A percentile compares a stretch with the other conserved stretches of the same genome.
These are phyloP conservation scores for Sycophaga agraensis DNA, from an alignment of 1,140 invertebrate genomes.

Conservation along the genomic window DNA sequence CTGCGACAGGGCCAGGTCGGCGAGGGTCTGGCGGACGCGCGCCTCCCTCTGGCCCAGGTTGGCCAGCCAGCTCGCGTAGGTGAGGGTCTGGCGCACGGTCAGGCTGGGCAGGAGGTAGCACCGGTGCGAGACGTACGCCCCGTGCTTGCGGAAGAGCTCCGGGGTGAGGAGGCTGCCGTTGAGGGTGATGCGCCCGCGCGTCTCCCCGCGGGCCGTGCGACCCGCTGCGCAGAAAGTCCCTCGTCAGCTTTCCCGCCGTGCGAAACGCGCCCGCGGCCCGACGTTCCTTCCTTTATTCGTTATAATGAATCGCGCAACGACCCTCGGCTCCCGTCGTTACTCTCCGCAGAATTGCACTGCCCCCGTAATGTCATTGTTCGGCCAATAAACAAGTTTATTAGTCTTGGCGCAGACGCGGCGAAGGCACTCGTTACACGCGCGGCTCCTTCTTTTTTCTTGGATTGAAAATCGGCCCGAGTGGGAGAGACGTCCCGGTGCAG, in stretches of 20 bases:
- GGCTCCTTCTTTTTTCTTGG: no score
- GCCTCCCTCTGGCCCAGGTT: conserved; percentile 49
- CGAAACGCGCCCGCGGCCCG: no score
- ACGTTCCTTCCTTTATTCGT: no score
- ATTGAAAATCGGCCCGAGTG: no score
- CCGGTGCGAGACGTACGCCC: conserved; percentile 81
- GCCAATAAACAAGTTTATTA: no score
- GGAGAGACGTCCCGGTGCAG: no score
- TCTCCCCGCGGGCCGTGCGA: conserved; percentile 66
- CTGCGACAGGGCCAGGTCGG: conserved; percentile 85
- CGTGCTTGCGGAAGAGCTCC: conserved; percentile 79
- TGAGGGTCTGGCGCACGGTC: conserved; percentile 82
- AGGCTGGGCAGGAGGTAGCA: conserved; percentile 80
- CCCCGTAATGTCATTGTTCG: no score
- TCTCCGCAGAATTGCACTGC: neutral
- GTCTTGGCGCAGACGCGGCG: no score
- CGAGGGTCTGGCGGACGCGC: conserved; percentile 77
- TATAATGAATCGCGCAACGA: no score
- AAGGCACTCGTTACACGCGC: no score
- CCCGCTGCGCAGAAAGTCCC: conserved; percentile 68
- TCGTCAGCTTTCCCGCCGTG: no score
- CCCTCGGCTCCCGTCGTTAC: neutral
- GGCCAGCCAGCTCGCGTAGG: conserved; percentile 68
- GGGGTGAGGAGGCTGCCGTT: conserved; percentile 80
- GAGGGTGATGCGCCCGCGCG: conserved; percentile 80